Evolutionary conservation across 2,797 vertebrate genomes (phyloP).

Genomic region (Lepilemur septentrionalis): DNA sequence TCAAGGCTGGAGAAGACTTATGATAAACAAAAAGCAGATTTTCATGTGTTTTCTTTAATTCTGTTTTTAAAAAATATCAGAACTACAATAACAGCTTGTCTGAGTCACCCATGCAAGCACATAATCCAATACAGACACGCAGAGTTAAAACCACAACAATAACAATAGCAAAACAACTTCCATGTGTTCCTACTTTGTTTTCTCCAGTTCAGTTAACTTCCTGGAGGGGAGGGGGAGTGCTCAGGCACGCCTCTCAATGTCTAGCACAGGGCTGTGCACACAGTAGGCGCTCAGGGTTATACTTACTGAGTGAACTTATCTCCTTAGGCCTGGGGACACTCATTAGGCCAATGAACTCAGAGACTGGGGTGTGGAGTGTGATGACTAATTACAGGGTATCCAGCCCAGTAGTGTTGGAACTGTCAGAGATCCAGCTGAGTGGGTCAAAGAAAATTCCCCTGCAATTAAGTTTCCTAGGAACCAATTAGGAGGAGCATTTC

Average conservation of each 20-base stretch:
- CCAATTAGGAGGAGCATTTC: not conserved
- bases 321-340: not conserved
- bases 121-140: not conserved
- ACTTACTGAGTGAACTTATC: not conserved
- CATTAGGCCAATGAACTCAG: not conserved
- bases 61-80: not conserved
- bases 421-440: not conserved
- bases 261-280: not conserved
- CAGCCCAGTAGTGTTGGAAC: not conserved
- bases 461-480: not conserved
- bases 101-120: not conserved
- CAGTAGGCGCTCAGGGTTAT: not conserved
- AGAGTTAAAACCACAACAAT: not conserved
- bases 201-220: not conserved
- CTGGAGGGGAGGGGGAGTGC: not conserved
- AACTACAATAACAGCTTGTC: not conserved
- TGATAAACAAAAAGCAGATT: not conserved
- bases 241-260: not conserved
- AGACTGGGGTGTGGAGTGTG: not conserved
- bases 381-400: conserved; percentile 11
- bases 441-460: not conserved
- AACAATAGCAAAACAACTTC: not conserved
- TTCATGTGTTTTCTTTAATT: not conserved
- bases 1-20: not conserved
- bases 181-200: not conserved